A percentile compares a stretch with the other conserved stretches of the same genome.
Conservation (phyloP, 2,888 invertebrate genomes). For the Sminthurinus aureus region DNA sequence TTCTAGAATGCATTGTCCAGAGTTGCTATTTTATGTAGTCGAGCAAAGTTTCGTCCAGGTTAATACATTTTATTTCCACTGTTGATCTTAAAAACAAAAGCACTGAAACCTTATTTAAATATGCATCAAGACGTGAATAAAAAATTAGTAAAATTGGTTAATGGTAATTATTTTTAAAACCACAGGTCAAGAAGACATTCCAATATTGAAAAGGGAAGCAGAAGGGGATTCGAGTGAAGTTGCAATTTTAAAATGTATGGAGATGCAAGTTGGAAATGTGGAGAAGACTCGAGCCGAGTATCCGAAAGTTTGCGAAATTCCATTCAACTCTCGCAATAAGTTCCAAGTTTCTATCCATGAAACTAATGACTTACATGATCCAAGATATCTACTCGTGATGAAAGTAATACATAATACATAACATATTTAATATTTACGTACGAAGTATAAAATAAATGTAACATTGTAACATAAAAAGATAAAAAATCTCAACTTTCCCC, state of each 20-base stretch:
- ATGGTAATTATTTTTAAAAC: slow-evolving; percentile 35
- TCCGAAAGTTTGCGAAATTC: slow-evolving; percentile 56
- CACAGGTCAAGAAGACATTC: slow-evolving; percentile 66
- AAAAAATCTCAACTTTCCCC: no score
- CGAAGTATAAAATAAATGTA: background rate
- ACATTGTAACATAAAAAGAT: no score
- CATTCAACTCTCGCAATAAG: slow-evolving; percentile 56
- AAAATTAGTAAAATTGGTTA: no score
- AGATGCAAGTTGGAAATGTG: slow-evolving; percentile 80
- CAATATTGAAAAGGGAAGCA: slow-evolving; percentile 60
- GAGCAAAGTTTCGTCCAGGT: slow-evolving; percentile 71
- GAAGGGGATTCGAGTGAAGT: slow-evolving; percentile 62
- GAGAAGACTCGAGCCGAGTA: slow-evolving; percentile 71
- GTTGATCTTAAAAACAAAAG: no score
- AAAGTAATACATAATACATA: slow-evolving; percentile 63
- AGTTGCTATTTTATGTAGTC: slow-evolving; percentile 74
- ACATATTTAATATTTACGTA: background rate
- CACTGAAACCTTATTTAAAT: no score
- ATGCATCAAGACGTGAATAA: no score
- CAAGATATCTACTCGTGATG: slow-evolving; percentile 72
- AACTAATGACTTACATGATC: slow-evolving; percentile 65
- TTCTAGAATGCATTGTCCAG: slow-evolving; percentile 66
- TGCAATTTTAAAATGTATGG: slow-evolving; percentile 81
- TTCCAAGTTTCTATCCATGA: slow-evolving; percentile 58
- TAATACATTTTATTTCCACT: no score